Evolutionary conservation across 2,888 invertebrate species (phyloP).

Genomic region (Steinernema hermaphroditum): DNA sequence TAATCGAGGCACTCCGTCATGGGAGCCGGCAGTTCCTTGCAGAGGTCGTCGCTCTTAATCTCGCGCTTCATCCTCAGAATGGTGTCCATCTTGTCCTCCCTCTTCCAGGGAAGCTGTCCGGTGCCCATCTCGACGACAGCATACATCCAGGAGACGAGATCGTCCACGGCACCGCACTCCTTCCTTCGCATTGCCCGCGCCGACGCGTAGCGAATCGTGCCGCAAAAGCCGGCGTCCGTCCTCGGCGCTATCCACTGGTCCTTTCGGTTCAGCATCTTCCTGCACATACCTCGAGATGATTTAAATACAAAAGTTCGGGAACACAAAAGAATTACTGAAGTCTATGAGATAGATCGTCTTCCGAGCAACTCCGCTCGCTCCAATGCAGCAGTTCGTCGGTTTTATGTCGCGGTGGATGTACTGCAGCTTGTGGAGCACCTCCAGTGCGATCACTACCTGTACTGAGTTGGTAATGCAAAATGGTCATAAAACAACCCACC

Average conservation of each 20-base stretch:
- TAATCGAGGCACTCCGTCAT: not conserved
- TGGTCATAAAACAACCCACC: not conserved
- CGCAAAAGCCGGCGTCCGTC: constrained; percentile 34
- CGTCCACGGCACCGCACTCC: constrained; percentile 37
- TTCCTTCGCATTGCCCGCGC: constrained; percentile 7
- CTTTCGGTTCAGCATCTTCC: constrained; percentile 13
- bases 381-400: constrained; percentile 35
- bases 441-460: constrained; percentile 32
- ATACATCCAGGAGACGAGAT: constrained; percentile 36
- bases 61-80: constrained; percentile 18
- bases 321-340: constrained; percentile 32
- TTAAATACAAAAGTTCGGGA: not conserved
- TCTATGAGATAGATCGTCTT: constrained; percentile 36
- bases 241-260: constrained; percentile 29
- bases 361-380: not conserved
- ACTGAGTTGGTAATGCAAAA: not conserved
- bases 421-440: constrained; percentile 33
- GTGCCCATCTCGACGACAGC: constrained; percentile 34
- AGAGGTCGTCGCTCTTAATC: not conserved
- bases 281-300: constrained; percentile 17
- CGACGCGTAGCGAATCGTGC: constrained; percentile 37
- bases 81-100: not conserved
- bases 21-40: not conserved
- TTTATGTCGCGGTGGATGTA: constrained; percentile 37
- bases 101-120: constrained; percentile 23